Percentiles rank a stretch among this genome's conserved stretches.
phyloP scores from a whole-genome alignment of 2,888 invertebrate species.

The Leptopterna dolabrata region DNA sequence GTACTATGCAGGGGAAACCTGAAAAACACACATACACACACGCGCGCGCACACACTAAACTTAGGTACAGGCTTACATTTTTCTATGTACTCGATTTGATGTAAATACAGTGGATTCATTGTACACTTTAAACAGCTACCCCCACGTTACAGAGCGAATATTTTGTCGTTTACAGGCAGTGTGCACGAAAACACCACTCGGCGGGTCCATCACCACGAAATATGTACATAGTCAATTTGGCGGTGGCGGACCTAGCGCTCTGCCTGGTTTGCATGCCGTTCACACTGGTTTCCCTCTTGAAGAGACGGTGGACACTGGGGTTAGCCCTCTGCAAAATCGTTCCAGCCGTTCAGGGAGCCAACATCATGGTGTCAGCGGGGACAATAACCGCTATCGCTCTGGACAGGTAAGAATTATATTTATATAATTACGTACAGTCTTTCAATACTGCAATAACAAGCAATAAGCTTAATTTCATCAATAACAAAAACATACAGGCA shows the following conservation, averaged over 20 bases:
- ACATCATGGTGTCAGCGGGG: slow-evolving; percentile 72
- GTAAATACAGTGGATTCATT: too few species aligned
- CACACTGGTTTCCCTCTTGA: slow-evolving; percentile 69
- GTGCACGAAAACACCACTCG: slow-evolving; percentile 61
- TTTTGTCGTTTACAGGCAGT: slow-evolving; percentile 58
- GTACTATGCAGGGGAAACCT: too few species aligned
- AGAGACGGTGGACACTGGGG: slow-evolving; percentile 70
- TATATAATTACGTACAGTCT: too few species aligned
- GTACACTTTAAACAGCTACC: too few species aligned
- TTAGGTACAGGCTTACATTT: too few species aligned
- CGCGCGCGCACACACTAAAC: too few species aligned
- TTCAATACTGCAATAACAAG: too few species aligned
- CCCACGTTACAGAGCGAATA: too few species aligned
- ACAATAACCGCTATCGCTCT: slow-evolving; percentile 71
- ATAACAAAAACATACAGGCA: too few species aligned
- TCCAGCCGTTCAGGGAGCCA: slow-evolving; percentile 71
- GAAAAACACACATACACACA: too few species aligned
- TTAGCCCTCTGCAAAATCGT: slow-evolving; percentile 71
- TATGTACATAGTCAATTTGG: slow-evolving; percentile 72
- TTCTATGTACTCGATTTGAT: too few species aligned
- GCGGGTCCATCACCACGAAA: slow-evolving; percentile 66
- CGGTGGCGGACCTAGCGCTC: slow-evolving; percentile 71
- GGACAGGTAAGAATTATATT: slow-evolving; percentile 64
- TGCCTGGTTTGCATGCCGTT: slow-evolving; percentile 73
- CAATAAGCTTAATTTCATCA: too few species aligned